Base-by-base conservation (phyloP, 2,113 vertebrate species). In the Crotalus viridis region DNA sequence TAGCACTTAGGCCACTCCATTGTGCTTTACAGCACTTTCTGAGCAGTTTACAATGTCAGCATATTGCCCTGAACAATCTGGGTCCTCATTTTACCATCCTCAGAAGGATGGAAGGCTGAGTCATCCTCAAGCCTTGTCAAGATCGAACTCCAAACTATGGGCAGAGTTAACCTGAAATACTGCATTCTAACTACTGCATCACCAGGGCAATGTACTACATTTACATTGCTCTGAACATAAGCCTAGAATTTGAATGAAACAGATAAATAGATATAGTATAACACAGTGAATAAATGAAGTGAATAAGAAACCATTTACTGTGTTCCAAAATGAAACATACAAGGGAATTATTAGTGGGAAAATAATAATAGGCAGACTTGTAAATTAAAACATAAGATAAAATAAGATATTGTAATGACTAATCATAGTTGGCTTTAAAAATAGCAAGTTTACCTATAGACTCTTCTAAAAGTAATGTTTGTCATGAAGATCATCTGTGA, bases 281-380 rank as follows among this genome's bases (percentile, higher is more conserved):
- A 81, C 2, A 39, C 19, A 26, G 17, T 85, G 46, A 48, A 48
- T 46, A 51, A 43, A 26, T 26, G 9, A 86, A 51, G 22, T 26
- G 46, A 24, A 51, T 51, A 86, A 24, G 10, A 51, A 10, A 51
- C 10, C 33, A 88, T 88, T 54, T 88, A 54, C 17, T 88, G 13
- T 88, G 7, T 3, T 26, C 52, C 28, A 33, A 19, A 88, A 55
- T 55, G 28, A 48, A 87, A 91, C 6, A 6, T 61, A 9, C 56
- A 28, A 46, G 81, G 2, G 0, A 46, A 96, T 92, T 74, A 54
- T 91, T 91, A 19, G 52, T 33, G 91, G 89, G 95, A 96, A 92
- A 88, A 24, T 48, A 86, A 24, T 26, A 28, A 61, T 10, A 61
- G 59, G 24, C 59, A 26, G 26, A 24, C 26, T 61, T 61, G 59